Conservation (phyloP, 2,113 vertebrate genomes). For the Ramphastos sulfuratus region DNA sequence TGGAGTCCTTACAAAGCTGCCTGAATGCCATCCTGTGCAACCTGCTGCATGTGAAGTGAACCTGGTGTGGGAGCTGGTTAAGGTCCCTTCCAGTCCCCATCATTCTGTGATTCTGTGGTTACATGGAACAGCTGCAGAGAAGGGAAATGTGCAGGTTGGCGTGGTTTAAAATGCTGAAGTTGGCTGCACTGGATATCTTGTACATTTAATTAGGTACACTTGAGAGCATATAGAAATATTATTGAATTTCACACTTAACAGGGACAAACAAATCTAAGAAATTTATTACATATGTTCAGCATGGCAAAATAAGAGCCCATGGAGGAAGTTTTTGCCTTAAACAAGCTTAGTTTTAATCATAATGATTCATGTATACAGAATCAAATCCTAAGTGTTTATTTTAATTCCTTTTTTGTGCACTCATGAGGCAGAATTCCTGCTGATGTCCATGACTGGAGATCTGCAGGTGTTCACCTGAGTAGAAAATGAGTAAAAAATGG, state of each 20-base stretch:
- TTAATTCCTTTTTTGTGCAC: conserved; percentile 6
- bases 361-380: not conserved
- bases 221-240: conserved; percentile 28
- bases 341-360: conserved; percentile 15
- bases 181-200: not conserved
- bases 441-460: not conserved
- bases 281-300: not conserved
- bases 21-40: too few relatives aligned
- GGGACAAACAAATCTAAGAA: conserved; percentile 32
- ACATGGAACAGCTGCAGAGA: not conserved
- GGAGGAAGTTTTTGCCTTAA: conserved; percentile 46
- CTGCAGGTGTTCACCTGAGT: conserved; percentile 12
- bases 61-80: too few relatives aligned
- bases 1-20: too few relatives aligned
- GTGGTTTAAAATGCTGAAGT: not conserved
- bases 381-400: not conserved
- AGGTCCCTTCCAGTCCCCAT: too few relatives aligned
- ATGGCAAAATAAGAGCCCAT: conserved; percentile 5
- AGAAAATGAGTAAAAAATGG: conserved; percentile 3
- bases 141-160: conserved; percentile 6
- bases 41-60: too few relatives aligned
- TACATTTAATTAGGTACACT: conserved; percentile 16
- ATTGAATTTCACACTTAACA: conserved; percentile 50
- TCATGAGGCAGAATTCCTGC: not conserved
- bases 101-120: too few relatives aligned